These are phyloP conservation scores for Loriculus beryllinus DNA, from an alignment of 2,797 vertebrate species.

Conservation along the genomic window DNA sequence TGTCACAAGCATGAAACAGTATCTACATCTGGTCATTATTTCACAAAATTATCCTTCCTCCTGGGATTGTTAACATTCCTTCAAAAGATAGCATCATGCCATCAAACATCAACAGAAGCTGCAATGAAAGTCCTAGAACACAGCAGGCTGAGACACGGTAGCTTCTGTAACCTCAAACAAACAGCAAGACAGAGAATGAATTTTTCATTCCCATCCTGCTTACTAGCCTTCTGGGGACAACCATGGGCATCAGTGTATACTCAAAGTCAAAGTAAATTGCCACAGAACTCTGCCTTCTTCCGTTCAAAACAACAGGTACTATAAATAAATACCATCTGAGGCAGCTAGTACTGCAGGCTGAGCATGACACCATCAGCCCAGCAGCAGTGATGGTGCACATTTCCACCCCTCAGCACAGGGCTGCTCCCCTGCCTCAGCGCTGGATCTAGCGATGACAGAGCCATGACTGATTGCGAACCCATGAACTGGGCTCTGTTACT, in stretches of 20 bases:
- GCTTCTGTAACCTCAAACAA: not conserved
- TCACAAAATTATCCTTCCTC: not conserved
- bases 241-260: not conserved
- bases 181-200: not conserved
- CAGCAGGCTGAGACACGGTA: not conserved
- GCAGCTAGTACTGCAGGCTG: not conserved
- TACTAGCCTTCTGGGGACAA: not conserved
- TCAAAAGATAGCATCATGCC: not conserved
- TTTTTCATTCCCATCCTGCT: not conserved
- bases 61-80: not conserved
- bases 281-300: not conserved
- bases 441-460: not conserved
- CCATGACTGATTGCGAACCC: rapidly evolving
- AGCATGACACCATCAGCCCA: not conserved
- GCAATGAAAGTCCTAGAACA: not conserved
- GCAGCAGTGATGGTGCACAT: not conserved
- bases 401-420: not conserved
- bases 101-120: not conserved
- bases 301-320: rapidly evolving
- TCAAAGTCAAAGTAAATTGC: not conserved
- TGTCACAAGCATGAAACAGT: not conserved
- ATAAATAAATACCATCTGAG: not conserved
- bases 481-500: not conserved
- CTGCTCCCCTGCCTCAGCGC: not conserved
- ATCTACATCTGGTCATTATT: not conserved